phyloP scores from a whole-genome alignment of 2,888 invertebrate genomes.

The Erynnis tages region DNA sequence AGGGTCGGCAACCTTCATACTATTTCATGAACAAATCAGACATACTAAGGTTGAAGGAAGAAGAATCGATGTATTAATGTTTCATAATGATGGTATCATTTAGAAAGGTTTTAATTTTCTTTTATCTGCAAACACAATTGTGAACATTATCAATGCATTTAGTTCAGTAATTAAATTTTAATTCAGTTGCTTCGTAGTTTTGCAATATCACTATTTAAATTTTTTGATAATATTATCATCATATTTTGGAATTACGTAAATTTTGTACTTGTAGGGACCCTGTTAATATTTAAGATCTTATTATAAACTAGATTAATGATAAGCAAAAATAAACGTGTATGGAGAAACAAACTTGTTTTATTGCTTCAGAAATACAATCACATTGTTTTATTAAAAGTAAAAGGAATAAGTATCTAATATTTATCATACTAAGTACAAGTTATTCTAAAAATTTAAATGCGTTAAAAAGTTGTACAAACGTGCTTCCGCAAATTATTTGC shows the following conservation, averaged over 20 bases:
- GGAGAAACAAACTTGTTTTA: conserved; percentile 43
- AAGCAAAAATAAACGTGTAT: conserved; percentile 14
- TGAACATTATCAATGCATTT: no score
- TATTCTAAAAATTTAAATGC: conserved; percentile 1
- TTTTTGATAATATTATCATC: no score
- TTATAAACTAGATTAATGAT: neutral
- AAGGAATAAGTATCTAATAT: neutral
- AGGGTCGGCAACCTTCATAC: conserved; percentile 93
- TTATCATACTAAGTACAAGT: neutral
- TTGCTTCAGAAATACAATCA: conserved; percentile 34
- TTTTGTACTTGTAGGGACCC: conserved; percentile 38
- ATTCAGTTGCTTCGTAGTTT: neutral
- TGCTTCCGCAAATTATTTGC: no score
- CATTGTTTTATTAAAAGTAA: neutral
- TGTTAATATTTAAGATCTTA: conserved; percentile 6
- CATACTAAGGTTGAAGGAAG: conserved; percentile 90
- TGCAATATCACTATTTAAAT: no score
- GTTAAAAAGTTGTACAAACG: neutral
- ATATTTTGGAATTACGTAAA: conserved; percentile 1
- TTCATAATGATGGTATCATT: no score
- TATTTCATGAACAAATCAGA: conserved; percentile 97
- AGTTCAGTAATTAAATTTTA: no score
- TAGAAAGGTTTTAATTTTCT: no score
- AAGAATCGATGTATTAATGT: conserved; percentile 77
- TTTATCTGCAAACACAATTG: no score